These are phyloP conservation scores for Geophilus truncorum DNA, from an alignment of 2,888 invertebrate species.

Conservation along the genomic window DNA sequence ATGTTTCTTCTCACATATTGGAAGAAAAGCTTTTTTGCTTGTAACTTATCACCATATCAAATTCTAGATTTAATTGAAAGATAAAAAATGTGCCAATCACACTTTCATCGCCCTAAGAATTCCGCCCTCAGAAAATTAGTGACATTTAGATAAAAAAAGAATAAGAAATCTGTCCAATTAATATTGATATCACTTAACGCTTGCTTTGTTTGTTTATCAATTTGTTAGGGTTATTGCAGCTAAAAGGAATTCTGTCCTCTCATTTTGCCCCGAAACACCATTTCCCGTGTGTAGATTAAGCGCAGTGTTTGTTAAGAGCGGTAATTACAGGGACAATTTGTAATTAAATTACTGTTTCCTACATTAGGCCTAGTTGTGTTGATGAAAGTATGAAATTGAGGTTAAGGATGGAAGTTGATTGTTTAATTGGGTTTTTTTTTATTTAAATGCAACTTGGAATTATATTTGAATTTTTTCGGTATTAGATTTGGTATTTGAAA, in stretches of 20 bases:
- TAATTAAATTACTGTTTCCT: neutral
- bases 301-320: neutral
- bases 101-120: neutral
- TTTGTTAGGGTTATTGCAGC: too few relatives aligned
- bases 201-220: neutral
- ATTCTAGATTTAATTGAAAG: neutral
- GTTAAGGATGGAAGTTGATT: neutral
- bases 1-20: neutral
- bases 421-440: too few relatives aligned
- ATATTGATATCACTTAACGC: neutral
- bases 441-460: too few relatives aligned
- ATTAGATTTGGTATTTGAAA: too few relatives aligned
- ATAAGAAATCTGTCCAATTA: neutral
- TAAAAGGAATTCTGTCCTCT: neutral
- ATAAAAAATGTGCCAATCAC: neutral
- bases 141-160: neutral
- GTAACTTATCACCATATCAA: neutral
- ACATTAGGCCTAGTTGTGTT: too few relatives aligned
- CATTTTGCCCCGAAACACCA: neutral
- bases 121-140: neutral
- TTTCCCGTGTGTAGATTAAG: neutral
- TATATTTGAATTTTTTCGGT: too few relatives aligned
- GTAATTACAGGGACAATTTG: neutral
- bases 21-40: neutral
- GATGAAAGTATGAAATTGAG: too few relatives aligned